These are phyloP conservation scores for Trachelus stipa DNA, from an alignment of 2,888 invertebrate genomes.

Conservation along the genomic window DNA sequence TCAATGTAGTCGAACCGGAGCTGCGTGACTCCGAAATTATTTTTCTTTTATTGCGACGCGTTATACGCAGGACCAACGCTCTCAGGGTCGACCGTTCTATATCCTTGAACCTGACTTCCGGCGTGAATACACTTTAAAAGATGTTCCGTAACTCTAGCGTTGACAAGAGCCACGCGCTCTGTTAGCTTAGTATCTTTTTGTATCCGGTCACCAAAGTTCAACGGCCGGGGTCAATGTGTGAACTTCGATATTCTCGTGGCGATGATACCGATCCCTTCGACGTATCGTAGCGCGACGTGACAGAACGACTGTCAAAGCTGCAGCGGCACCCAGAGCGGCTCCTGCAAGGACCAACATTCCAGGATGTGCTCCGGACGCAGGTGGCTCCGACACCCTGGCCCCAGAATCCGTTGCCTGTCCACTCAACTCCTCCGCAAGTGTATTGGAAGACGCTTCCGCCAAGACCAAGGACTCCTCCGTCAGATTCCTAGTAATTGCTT, in stretches of 20 bases:
- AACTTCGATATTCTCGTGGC: constrained; percentile 72
- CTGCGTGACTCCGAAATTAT: neutral
- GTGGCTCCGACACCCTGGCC: constrained; percentile 47
- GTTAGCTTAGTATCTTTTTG: neutral
- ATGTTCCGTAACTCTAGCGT: neutral
- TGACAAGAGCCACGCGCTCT: neutral
- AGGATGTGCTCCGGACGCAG: constrained; percentile 67
- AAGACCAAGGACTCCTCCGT: constrained; percentile 53
- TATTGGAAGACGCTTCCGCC: constrained; percentile 60
- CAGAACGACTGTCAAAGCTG: constrained; percentile 68
- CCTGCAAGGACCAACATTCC: constrained; percentile 71
- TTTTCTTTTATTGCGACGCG: neutral
- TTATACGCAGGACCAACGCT: constrained; percentile 11
- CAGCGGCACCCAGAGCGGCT: constrained; percentile 70
- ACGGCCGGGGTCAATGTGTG: constrained; percentile 71
- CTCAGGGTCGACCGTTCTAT: neutral
- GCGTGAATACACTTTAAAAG: neutral
- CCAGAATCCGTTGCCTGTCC: constrained; percentile 53
- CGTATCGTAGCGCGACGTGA: constrained; percentile 63
- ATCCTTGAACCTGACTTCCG: neutral
- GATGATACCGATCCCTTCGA: constrained; percentile 52
- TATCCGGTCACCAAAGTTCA: constrained; percentile 76
- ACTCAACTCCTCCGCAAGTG: constrained; percentile 55
- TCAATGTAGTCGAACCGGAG: constrained; percentile 3
- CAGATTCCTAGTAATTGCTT: constrained; percentile 36